Conservation (phyloP, 2,797 vertebrate genomes). For the Anguilla pacifica region DNA sequence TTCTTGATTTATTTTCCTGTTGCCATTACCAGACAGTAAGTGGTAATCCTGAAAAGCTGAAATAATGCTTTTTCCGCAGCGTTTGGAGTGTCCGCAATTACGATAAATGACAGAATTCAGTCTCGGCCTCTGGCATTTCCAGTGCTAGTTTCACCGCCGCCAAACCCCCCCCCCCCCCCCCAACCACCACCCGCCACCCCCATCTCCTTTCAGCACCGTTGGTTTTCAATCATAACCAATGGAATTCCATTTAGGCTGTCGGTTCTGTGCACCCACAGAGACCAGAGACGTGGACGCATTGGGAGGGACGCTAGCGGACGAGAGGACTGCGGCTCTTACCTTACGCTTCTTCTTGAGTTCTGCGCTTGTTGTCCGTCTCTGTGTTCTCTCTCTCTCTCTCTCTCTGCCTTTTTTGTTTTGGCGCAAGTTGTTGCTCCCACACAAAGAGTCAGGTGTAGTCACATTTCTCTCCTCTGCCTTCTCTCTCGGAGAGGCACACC, state of each 20-base stretch:
- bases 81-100: conserved; percentile 59
- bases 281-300: conserved; percentile 44
- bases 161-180: conserved; percentile 40
- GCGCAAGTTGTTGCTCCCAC: not conserved
- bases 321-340: conserved; percentile 62
- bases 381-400: conserved; percentile 6
- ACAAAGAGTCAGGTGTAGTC: conserved; percentile 17
- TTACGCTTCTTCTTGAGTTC: conserved; percentile 20
- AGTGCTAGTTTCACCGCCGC: conserved; percentile 43
- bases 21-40: conserved; percentile 67
- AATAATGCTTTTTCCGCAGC: conserved; percentile 63
- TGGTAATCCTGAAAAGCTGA: conserved; percentile 65
- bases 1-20: conserved; percentile 59
- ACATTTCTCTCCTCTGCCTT: not conserved
- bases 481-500: conserved; percentile 37
- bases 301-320: not conserved
- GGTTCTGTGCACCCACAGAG: conserved; percentile 37
- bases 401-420: not conserved
- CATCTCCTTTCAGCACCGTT: conserved; percentile 57
- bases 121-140: conserved; percentile 64
- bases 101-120: conserved; percentile 68
- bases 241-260: conserved; percentile 61
- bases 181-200: conserved; percentile 24
- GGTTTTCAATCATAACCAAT: conserved; percentile 67
- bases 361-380: conserved; percentile 43